These are phyloP conservation scores for Sabatieria punctata DNA, from an alignment of 2,888 invertebrate species.

Conservation along the genomic window DNA sequence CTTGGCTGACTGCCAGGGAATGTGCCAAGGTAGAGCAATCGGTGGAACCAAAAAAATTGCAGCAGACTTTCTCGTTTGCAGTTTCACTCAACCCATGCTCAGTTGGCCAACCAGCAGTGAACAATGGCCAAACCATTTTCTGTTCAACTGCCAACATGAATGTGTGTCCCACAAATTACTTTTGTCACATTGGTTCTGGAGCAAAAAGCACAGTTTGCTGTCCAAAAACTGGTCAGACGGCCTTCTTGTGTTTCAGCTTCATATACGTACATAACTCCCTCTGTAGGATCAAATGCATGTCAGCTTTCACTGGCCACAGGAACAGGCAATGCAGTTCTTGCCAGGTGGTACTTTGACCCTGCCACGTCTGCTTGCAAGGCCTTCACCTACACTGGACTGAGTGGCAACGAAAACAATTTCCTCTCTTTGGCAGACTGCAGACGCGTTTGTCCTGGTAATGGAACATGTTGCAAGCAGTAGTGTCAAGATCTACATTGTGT, in stretches of 20 bases:
- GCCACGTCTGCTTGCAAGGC: slow-evolving; percentile 14
- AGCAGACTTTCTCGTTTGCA: no score
- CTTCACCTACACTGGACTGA: slow-evolving; percentile 16
- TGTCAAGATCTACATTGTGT: no score
- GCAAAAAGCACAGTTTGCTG: slow-evolving; percentile 18
- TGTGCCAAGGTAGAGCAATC: slow-evolving; percentile 7
- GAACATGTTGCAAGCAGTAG: no score
- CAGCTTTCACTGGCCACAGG: slow-evolving; percentile 15
- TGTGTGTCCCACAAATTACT: slow-evolving; percentile 12
- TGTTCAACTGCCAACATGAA: slow-evolving; percentile 2
- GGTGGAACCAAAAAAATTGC: no score
- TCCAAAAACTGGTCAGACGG: slow-evolving; percentile 15
- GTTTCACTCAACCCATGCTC: slow-evolving; percentile 6
- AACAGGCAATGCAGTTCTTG: slow-evolving; percentile 13
- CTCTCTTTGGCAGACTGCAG: slow-evolving; percentile 9
- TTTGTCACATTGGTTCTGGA: slow-evolving; percentile 15
- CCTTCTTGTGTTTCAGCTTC: slow-evolving; percentile 2
- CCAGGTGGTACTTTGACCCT: slow-evolving; percentile 19
- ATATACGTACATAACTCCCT: not conserved
- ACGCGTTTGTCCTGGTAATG: slow-evolving; percentile 10
- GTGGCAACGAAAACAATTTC: slow-evolving; percentile 11
- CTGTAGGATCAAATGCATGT: slow-evolving; percentile 15
- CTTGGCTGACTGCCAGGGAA: not conserved
- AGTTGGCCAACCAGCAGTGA: not conserved
- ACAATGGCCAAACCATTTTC: not conserved